These are phyloP conservation scores for Esox lucius DNA, from an alignment of 2,797 vertebrate species.

Conservation along the genomic window DNA sequence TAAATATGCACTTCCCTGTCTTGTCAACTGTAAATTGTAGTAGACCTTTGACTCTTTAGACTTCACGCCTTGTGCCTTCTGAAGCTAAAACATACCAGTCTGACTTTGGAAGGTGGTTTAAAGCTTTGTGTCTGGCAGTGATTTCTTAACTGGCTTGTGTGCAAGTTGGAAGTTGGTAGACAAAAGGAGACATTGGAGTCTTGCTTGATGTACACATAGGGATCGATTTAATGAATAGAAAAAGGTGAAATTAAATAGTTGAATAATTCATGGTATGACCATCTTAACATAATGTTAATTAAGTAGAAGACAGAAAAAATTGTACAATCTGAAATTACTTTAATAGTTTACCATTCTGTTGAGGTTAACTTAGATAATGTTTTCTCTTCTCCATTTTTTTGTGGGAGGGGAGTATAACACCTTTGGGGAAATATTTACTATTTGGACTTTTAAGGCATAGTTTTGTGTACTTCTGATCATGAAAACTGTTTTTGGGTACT, in stretches of 20 bases:
- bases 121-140: not conserved
- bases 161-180: not conserved
- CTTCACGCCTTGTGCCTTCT: not conserved
- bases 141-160: not conserved
- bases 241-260: too few relatives aligned
- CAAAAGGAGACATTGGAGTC: not conserved
- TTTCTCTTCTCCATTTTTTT: too few relatives aligned
- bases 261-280: too few relatives aligned
- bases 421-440: too few relatives aligned
- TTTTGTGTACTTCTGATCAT: too few relatives aligned
- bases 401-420: too few relatives aligned
- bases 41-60: not conserved
- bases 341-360: not conserved
- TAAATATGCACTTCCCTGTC: not conserved
- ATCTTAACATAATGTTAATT: too few relatives aligned
- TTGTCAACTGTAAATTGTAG: not conserved
- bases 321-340: not conserved
- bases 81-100: conserved; percentile 2
- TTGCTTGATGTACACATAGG: not conserved
- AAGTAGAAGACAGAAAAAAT: too few relatives aligned
- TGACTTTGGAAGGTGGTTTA: too few relatives aligned
- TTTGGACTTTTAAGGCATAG: too few relatives aligned
- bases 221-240: not conserved
- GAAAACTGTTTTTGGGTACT: too few relatives aligned
- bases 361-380: too few relatives aligned